Evolutionary conservation across 2,113 vertebrate genomes (phyloP).

Genomic region (Narcine bancroftii): DNA sequence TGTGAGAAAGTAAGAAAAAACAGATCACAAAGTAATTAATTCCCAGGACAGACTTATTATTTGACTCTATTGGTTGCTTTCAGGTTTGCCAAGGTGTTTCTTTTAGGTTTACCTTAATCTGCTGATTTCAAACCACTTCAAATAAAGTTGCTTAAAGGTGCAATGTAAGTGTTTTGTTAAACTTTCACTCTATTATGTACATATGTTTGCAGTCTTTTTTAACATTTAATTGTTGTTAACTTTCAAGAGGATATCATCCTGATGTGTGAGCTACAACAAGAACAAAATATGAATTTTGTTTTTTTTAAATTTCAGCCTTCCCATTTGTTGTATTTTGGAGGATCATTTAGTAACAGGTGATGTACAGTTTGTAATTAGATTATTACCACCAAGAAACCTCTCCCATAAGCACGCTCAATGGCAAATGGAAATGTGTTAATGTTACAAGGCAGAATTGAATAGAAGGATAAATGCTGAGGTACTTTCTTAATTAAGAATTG

Average conservation of each 20-base stretch:
- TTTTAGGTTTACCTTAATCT: not conserved
- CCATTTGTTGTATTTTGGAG: not conserved
- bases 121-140: not conserved
- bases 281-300: not conserved
- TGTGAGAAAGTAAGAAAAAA: not conserved
- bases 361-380: not conserved
- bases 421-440: not conserved
- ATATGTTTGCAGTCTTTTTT: not conserved
- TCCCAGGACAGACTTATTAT: not conserved
- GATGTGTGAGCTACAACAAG: not conserved
- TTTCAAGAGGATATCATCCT: not conserved
- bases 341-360: too few relatives aligned
- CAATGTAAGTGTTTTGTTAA: not conserved
- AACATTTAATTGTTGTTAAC: not conserved
- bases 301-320: not conserved
- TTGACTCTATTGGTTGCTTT: not conserved
- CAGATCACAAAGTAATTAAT: not conserved
- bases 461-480: not conserved
- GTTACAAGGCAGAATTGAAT: not conserved
- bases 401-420: too few relatives aligned
- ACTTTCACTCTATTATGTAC: not conserved
- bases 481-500: not conserved
- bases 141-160: not conserved
- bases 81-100: not conserved
- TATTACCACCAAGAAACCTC: not conserved